Evolutionary conservation across 2,888 invertebrate species (phyloP), one percentile per base, ranked within the genome.

Genomic region (Nymphalis urticae): DNA sequence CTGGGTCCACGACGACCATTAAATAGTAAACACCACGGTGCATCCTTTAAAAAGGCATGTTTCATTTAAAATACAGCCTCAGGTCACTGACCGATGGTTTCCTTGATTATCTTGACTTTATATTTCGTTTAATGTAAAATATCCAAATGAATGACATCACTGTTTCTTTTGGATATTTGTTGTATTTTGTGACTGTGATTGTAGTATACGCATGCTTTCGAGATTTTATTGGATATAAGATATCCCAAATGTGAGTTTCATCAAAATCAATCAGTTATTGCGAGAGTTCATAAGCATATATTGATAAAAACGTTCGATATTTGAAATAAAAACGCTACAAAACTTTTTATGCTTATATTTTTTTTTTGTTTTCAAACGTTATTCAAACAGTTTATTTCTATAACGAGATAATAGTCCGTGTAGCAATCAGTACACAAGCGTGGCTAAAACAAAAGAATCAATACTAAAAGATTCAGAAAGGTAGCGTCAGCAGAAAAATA

Each of bases 361-460:
- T 58, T 36, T 32, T 17, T 19, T 36, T 58, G n/a, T 32, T 17
- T 58, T 58, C 17, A 32, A 56, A 32, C 32, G n/a, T 36, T 56
- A 36, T n/a, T 21, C 21, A 58, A 24, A 51, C 47, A 42, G 32
- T 32, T 36, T 63, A 51, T 42, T 17, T 58, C 24, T 24, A 42
- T 47, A 48, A 60, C 47, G 9, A 61, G 62, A 68, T 69, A 66
- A 70, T 66, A 72, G 56, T 59, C 54, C 56, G 64, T 66, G 62
- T 48, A 69, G 50, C 47, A 48, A 54, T 50, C 48, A 17, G 7
- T 27, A 24, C n/a, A 68, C 62, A 68, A 62, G 58, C 66, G 66
- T 67, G 66, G 60, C 66, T 68, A 71, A 68, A 58, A 58, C 58
- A 58, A 72, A 72, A 70, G 64, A 70, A 68, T 72, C 70, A 72